phyloP scores from a whole-genome alignment of 2,888 invertebrate species.

The Marasmarcha lunaedactyla region DNA sequence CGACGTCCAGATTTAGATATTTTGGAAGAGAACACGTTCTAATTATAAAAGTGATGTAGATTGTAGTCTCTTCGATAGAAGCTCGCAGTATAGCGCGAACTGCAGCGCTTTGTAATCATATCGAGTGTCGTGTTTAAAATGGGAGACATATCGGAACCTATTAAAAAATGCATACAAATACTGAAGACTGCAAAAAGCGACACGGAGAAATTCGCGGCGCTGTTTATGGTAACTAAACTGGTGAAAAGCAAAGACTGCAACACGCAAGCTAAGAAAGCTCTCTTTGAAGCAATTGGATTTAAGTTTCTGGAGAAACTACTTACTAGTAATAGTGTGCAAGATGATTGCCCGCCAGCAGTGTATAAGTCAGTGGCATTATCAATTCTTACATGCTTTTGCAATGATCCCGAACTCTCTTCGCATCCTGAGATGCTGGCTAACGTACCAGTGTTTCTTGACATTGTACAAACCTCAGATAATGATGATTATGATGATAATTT shows the following conservation, averaged over 20 bases:
- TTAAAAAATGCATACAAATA: conserved; percentile 86
- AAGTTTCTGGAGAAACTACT: conserved; percentile 86
- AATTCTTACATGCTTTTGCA: conserved; percentile 87
- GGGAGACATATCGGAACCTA: conserved; percentile 80
- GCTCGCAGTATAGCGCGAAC: conserved; percentile 58
- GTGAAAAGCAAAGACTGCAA: conserved; percentile 87
- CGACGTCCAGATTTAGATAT: conserved; percentile 69
- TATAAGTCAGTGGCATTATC: conserved; percentile 93
- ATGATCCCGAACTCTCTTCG: conserved; percentile 82
- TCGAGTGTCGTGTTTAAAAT: conserved; percentile 37
- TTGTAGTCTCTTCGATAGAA: conserved; percentile 46
- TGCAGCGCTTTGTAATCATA: conserved; percentile 52
- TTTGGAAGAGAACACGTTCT: conserved; percentile 66
- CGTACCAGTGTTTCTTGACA: conserved; percentile 85
- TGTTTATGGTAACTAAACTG: conserved; percentile 92
- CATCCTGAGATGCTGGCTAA: conserved; percentile 87
- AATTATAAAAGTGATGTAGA: conserved; percentile 69
- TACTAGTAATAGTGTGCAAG: conserved; percentile 80
- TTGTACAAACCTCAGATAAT: conserved; percentile 86
- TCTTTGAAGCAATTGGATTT: conserved; percentile 92
- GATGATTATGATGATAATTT: conserved; percentile 88
- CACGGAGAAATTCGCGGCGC: conserved; percentile 91
- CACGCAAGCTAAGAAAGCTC: conserved; percentile 78
- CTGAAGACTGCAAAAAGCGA: conserved; percentile 84
- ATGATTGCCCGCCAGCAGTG: conserved; percentile 89